These are phyloP conservation scores for Operophtera brumata DNA, from an alignment of 2,888 invertebrate genomes.

Conservation along the genomic window DNA sequence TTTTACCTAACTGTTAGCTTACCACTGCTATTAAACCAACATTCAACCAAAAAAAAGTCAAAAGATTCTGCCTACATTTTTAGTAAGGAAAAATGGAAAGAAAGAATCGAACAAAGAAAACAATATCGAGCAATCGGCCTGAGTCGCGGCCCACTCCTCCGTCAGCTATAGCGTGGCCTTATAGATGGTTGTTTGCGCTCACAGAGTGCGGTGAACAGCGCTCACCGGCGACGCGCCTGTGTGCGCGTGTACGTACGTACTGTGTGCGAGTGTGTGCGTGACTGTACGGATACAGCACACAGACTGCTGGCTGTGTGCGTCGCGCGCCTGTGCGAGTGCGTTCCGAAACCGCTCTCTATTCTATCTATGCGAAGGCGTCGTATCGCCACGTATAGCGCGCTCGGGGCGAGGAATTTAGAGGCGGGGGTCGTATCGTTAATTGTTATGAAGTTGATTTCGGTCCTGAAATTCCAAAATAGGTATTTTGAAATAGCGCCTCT, in stretches of 20 bases:
- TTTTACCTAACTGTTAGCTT: not conserved
- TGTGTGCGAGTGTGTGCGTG: constrained; percentile 49
- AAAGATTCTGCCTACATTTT: constrained; percentile 1
- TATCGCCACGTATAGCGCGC: constrained; percentile 79
- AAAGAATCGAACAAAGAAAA: constrained; percentile 48
- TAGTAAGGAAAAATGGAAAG: constrained; percentile 24
- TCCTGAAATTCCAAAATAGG: constrained; percentile 80
- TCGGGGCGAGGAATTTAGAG: constrained; percentile 81
- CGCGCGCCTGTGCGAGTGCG: constrained; percentile 67
- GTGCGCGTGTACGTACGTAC: constrained; percentile 60
- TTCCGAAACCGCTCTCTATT: constrained; percentile 82
- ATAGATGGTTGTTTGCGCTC: constrained; percentile 82
- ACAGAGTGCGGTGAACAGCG: constrained; percentile 82
- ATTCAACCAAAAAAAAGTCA: not conserved
- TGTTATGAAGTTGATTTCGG: constrained; percentile 81
- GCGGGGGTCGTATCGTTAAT: constrained; percentile 81
- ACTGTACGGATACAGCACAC: constrained; percentile 60
- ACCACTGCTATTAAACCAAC: constrained; percentile 1
- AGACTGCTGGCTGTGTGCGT: constrained; percentile 35
- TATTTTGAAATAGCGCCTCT: constrained; percentile 78
- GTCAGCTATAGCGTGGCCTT: constrained; percentile 81
- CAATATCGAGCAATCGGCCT: constrained; percentile 54
- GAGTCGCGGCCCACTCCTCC: constrained; percentile 69
- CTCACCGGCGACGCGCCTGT: constrained; percentile 72
- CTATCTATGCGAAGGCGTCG: constrained; percentile 81